A percentile compares a stretch with the other conserved stretches of the same genome.
phyloP scores from a whole-genome alignment of 2,888 invertebrate genomes.

The Mesorhabditis spiculigera region DNA sequence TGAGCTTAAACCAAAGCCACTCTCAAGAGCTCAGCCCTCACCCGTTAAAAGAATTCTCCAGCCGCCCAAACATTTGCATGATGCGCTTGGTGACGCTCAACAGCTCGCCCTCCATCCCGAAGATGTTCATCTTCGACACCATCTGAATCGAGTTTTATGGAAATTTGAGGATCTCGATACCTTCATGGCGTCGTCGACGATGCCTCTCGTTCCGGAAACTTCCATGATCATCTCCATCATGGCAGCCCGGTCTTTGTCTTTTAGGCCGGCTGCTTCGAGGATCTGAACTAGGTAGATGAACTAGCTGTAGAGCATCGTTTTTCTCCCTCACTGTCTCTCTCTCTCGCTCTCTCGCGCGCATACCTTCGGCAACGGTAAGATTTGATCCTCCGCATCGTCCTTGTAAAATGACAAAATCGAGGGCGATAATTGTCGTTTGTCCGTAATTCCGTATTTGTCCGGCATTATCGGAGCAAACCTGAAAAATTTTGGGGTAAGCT shows the following conservation, averaged over 20 bases:
- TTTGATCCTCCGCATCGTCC: conserved; percentile 30
- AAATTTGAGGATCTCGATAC: conserved; percentile 16
- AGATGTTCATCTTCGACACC: conserved; percentile 24
- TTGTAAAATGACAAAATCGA: conserved; percentile 48
- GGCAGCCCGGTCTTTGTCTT: conserved; percentile 39
- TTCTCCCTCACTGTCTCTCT: background rate
- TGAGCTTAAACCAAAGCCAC: background rate
- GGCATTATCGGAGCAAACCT: conserved; percentile 49
- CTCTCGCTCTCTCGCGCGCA: no score
- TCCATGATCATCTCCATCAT: conserved; percentile 53
- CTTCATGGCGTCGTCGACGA: conserved; percentile 45
- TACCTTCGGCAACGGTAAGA: conserved; percentile 31
- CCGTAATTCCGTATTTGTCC: conserved; percentile 31
- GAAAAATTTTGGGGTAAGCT: no score
- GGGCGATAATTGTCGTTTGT: conserved; percentile 35
- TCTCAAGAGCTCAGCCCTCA: background rate
- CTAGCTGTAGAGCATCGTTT: background rate
- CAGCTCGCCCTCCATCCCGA: conserved; percentile 42
- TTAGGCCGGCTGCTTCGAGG: conserved; percentile 44
- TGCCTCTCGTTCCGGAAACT: conserved; percentile 45
- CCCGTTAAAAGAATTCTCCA: conserved; percentile 28
- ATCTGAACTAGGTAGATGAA: conserved; percentile 20
- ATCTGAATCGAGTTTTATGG: conserved; percentile 14
- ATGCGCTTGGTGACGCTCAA: conserved; percentile 42
- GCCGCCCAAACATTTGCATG: conserved; percentile 34